Evolutionary conservation across 2,797 vertebrate species (phyloP), one percentile per base, ranked within the genome.

Genomic region (Takifugu rubripes): DNA sequence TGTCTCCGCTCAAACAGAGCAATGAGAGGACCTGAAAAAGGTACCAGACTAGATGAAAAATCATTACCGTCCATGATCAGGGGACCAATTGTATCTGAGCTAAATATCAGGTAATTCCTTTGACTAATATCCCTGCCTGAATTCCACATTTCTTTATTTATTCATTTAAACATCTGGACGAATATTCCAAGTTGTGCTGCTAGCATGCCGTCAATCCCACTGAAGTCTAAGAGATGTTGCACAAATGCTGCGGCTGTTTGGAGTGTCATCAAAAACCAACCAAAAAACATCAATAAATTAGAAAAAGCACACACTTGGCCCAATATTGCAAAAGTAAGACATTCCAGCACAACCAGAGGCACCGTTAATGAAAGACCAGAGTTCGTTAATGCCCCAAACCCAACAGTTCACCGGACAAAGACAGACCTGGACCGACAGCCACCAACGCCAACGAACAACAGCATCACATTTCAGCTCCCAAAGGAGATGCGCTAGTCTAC

Each of bases 321-420:
- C 49, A 46, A 55, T 42, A 46, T 25, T 49, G 43, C 45, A 49
- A 55, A 49, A 1, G 47, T 25, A 31, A 48, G 21, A 60, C 26
- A 36, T 53, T 78, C 56, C 66, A 78, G 56, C 63, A 60, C 61
- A 61, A 71, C 75, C 70, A 61, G 79, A 81, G 79, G 82, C 70
- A 74, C 68, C 57, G 6, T 49, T 59, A 59, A 62, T 42, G 31
- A 73, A 59, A 75, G 70, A 83, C 56, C 73, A 74, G 64, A 68
- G 66, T 66, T 73, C n/a, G 68, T 68, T 64, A 54, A 74, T 33
- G 64, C 64, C 70, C 78, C 56, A 8, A 17, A 66, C 67, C 65
- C 44, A 64, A 81, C 54, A 53, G 65, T 55, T 66, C 70, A 68
- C 49, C 68, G 52, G 59, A 79, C 54, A 69, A 42, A 69, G 63